Evolutionary conservation across 2,113 vertebrate genomes (phyloP), one percentile per base, ranked within the genome.

Genomic region (Cyprinodon tularosa): DNA sequence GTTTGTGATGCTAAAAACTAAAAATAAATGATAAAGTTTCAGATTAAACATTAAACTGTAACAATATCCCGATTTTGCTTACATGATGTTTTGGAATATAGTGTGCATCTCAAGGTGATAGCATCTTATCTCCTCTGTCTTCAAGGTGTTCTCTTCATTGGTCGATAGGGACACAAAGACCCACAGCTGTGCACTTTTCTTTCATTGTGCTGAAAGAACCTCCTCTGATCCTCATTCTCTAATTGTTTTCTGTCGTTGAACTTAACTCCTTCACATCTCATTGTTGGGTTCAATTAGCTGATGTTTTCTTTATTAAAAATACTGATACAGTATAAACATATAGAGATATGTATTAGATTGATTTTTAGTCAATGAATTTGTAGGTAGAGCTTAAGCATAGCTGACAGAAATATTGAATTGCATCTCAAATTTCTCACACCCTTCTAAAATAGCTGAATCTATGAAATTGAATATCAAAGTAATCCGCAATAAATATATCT

Each of bases 41-140:
- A n/a, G 65, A 77, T 88, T 67, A 78, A 50, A 78, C 59, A 62
- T 45, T 71, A 12, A 62, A 61, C 50, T 10, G 65, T 62, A 48
- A 67, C 22, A 6, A 7, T 47, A 61, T 42, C 1, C 20, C 62
- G 61, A 15, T 50, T 53, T 47, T 72, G 77, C 9, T 29, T 48
- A 3, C 61, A 53, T 66, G 53, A 20, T 77, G 81, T 86, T 65
- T 53, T 88, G 68, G 74, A 64, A 84, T 86, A 83, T 83, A 63
- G 71, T 82, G 81, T 67, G 87, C 62, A 72, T 88, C 86, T 89
- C 88, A 93, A 93, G 92, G 90, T 90, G 90, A 93, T 85, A 59
- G 74, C 69, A 85, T 90, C 88, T 92, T 84, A 92, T 93, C 89
- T 84, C 86, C 72, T 78, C 77, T 81, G 88, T 91, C 92, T 92